These are phyloP conservation scores for Neostethus bicornis DNA, from an alignment of 2,797 vertebrate genomes.

Conservation along the genomic window DNA sequence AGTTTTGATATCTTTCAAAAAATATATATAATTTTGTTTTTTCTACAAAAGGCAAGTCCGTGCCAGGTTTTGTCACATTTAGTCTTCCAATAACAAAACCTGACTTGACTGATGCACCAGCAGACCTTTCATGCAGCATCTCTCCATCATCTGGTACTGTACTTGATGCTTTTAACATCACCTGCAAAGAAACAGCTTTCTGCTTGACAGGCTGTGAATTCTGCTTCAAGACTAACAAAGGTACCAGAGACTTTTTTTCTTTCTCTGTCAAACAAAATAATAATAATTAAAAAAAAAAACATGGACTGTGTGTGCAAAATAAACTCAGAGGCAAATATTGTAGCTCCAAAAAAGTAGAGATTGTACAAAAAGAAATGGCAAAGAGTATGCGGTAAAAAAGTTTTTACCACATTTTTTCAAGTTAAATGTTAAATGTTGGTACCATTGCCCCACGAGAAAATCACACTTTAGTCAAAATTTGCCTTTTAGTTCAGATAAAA, in stretches of 20 bases:
- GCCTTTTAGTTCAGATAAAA: no score
- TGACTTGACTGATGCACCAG: slow-evolving; percentile 11
- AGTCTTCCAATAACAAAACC: slow-evolving; percentile 58
- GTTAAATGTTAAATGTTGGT: no score
- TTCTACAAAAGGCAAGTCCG: slow-evolving; percentile 50
- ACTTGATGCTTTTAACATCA: slow-evolving; percentile 83
- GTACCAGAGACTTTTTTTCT: slow-evolving; percentile 43
- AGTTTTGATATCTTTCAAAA: neutral
- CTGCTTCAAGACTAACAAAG: slow-evolving; percentile 81
- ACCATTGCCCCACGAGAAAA: no score
- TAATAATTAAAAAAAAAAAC: no score
- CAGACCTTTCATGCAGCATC: slow-evolving; percentile 73
- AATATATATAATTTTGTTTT: neutral
- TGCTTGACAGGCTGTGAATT: slow-evolving; percentile 76
- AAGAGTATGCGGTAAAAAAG: no score
- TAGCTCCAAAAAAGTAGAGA: neutral
- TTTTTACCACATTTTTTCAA: no score
- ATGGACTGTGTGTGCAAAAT: neutral
- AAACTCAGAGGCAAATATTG: neutral
- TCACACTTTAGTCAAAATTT: no score
- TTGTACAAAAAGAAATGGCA: neutral
- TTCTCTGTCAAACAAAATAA: neutral
- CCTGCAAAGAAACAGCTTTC: slow-evolving; percentile 70
- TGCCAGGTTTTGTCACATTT: slow-evolving; percentile 63
- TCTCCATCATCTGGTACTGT: slow-evolving; percentile 80